These are phyloP conservation scores for Zaprionus gabonicus DNA, from an alignment of 1,140 invertebrate genomes.

Conservation along the genomic window DNA sequence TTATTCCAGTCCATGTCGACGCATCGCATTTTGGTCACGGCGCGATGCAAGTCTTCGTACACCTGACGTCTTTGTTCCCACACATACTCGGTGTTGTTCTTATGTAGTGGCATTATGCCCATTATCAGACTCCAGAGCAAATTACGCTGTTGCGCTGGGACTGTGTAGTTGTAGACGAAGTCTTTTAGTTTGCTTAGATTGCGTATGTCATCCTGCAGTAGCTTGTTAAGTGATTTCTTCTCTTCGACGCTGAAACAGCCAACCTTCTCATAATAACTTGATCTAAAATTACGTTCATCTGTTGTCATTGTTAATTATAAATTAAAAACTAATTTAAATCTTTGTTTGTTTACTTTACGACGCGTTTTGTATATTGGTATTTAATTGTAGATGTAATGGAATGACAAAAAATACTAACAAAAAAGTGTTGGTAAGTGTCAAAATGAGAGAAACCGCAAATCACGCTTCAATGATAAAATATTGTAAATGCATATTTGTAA, in stretches of 20 bases:
- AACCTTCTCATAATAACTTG: constrained; percentile 93
- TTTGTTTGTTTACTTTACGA: constrained; percentile 11
- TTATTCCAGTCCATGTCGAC: constrained; percentile 84
- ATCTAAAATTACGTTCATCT: constrained; percentile 94
- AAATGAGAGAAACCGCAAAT: not conserved
- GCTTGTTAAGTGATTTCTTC: constrained; percentile 95
- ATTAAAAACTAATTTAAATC: not conserved
- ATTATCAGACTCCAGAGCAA: constrained; percentile 94
- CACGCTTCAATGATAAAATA: not conserved
- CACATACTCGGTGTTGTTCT: constrained; percentile 90
- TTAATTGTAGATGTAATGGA: not conserved
- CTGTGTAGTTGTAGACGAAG: constrained; percentile 93
- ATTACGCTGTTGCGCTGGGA: constrained; percentile 92
- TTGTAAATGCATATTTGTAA: not conserved
- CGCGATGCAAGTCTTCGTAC: constrained; percentile 90
- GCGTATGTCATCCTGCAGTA: constrained; percentile 93
- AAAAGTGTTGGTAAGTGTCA: constrained; percentile 3
- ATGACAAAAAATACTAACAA: not conserved
- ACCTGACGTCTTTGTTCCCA: constrained; percentile 89
- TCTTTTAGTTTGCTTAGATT: constrained; percentile 93
- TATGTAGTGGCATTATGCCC: constrained; percentile 89
- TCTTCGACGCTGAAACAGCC: constrained; percentile 96
- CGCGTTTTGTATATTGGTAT: not conserved
- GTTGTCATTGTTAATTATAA: constrained; percentile 83
- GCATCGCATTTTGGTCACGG: constrained; percentile 88